Evolutionary conservation across 2,888 invertebrate genomes (phyloP).

Genomic region (Alloscopus bannaensis): DNA sequence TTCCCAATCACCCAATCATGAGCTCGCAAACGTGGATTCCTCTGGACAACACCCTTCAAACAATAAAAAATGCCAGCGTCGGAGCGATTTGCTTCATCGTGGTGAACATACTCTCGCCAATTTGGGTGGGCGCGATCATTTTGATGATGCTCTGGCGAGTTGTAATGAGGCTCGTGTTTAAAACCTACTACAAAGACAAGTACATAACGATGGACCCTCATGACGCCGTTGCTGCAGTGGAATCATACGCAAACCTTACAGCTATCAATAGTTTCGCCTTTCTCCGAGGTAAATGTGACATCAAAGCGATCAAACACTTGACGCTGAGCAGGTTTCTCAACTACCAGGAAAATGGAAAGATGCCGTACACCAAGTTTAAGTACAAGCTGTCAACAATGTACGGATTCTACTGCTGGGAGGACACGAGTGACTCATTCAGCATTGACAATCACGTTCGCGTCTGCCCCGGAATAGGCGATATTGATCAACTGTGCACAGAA

Average conservation of each 20-base stretch:
- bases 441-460: conserved; percentile 25
- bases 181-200: background rate
- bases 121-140: too few species aligned
- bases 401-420: conserved; percentile 48
- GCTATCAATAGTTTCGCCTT: conserved; percentile 17
- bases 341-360: background rate
- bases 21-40: too few species aligned
- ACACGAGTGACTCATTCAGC: conserved; percentile 20
- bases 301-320: background rate
- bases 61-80: too few species aligned
- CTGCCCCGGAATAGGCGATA: conserved; percentile 22
- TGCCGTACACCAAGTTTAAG: conserved; percentile 30
- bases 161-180: background rate
- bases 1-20: too few species aligned
- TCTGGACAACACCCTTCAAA: too few species aligned
- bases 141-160: background rate
- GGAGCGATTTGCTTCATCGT: too few species aligned
- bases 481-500: conserved; percentile 20
- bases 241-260: conserved; percentile 21
- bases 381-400: background rate
- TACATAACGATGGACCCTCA: conserved; percentile 9
- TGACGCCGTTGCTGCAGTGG: conserved; percentile 14
- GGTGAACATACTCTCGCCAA: too few species aligned
- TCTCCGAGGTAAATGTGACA: conserved; percentile 16
- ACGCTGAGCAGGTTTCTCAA: conserved; percentile 17